These are phyloP conservation scores for Drosophila dunni DNA, from an alignment of 1,140 invertebrate species.

Conservation along the genomic window DNA sequence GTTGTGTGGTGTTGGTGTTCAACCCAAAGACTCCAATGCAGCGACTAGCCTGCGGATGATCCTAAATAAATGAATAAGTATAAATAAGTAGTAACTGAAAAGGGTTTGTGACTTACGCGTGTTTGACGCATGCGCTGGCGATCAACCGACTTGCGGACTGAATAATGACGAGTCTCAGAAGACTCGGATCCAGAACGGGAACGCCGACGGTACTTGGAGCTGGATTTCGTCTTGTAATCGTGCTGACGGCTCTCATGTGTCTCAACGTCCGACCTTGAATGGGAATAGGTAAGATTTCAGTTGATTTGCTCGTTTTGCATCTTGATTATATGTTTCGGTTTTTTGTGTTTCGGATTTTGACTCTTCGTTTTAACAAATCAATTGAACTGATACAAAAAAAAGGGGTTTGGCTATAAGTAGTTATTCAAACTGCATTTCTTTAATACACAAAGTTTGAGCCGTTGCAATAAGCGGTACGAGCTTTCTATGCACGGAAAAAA, in stretches of 20 bases:
- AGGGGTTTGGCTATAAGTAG: constrained; percentile 10
- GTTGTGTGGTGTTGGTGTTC: constrained; percentile 96
- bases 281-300: constrained; percentile 64
- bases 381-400: constrained; percentile 27
- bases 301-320: constrained; percentile 47
- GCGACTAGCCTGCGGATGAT: constrained; percentile 94
- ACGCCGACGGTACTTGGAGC: constrained; percentile 39
- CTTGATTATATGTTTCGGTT: constrained; percentile 42
- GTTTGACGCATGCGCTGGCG: constrained; percentile 51
- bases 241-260: constrained; percentile 41
- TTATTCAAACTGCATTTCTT: constrained; percentile 9
- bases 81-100: background rate
- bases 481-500: constrained; percentile 5
- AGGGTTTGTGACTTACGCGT: constrained; percentile 43
- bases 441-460: constrained; percentile 15
- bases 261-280: constrained; percentile 71
- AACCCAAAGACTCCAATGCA: constrained; percentile 98
- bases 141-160: constrained; percentile 40
- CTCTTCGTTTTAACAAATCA: constrained; percentile 23
- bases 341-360: constrained; percentile 21
- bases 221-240: constrained; percentile 35
- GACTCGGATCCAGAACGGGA: constrained; percentile 44
- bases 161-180: constrained; percentile 34
- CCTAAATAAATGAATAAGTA: constrained; percentile 79
- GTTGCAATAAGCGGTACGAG: constrained; percentile 3